Base-by-base conservation (phyloP, 2,888 invertebrate species). In the Rhagonycha lutea region DNA sequence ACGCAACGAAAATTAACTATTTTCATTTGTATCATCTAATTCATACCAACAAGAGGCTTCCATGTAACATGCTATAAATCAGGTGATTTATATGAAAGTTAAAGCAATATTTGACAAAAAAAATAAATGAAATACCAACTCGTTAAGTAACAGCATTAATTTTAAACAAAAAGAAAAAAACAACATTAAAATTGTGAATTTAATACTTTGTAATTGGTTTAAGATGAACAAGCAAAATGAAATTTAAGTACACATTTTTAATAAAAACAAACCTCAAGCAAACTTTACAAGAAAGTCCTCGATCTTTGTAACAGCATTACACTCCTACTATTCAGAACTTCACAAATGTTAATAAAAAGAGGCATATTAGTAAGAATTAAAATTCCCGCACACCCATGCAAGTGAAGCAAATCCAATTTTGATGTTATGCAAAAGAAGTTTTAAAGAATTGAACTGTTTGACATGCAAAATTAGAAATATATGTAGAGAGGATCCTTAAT, bases 401-500 rank as follows among this genome's bases (percentile, higher is more conserved):
- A 3, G n/a, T n/a, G n/a, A 47, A 47, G 47, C 47, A 47, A 47
- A 47, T 47, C 47, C 47, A 47, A 47, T 47, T 47, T 47, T 47
- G 47, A 47, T 47, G 47, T 47, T 47, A 47, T 47, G 47, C n/a
- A 47, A 47, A 47, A 47, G 47, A 4, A 26, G 5, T n/a, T 47
- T 47, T 47, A 47, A 47, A 47, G 47, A 47, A 47, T 47, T n/a
- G 1, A 47, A 24, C n/a, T 65, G 63, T 65, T 65, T 65, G 63
- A 47, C 63, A 18, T 65, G n/a, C 63, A 65, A 24, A 65, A 65
- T 65, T 65, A 65, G 26, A 65, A 32, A 72, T 69, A 61, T 26
- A 72, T 78, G 85, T 85, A 85, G 85, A 86, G 85, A 86, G 86
- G 85, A 84, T 83, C 85, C 85, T 85, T 85, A 80, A 74, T 47